These are phyloP conservation scores for Drosophila orena DNA, from an alignment of 1,140 invertebrate species.

Conservation along the genomic window DNA sequence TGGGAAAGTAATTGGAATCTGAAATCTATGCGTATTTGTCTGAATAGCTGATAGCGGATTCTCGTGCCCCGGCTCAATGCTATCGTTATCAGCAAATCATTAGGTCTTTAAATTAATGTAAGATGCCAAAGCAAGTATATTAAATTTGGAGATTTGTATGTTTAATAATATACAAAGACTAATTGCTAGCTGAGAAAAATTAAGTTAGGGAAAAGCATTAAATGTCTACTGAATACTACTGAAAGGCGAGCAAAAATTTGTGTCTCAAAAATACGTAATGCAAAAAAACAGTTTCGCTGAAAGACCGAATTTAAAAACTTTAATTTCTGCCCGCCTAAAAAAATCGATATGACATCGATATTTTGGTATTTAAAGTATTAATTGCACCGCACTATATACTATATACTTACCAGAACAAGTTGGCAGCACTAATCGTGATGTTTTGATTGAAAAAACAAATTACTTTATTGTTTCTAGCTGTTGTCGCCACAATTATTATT, in stretches of 20 bases:
- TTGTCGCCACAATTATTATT: not conserved
- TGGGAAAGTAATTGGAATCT: constrained; percentile 4
- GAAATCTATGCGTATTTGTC: constrained; percentile 1
- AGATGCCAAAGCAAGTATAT: not conserved
- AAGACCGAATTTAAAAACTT: not conserved
- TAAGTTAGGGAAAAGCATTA: not conserved
- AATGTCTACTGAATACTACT: too few species aligned
- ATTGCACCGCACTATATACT: not conserved
- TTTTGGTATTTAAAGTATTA: not conserved
- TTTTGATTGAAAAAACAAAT: constrained; percentile 11
- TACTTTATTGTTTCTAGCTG: not conserved
- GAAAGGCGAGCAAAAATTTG: too few species aligned
- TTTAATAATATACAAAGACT: too few species aligned
- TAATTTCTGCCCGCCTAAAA: not conserved
- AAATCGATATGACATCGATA: constrained; percentile 3
- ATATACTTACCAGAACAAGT: not conserved
- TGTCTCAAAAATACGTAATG: too few species aligned
- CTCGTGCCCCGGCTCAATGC: not conserved
- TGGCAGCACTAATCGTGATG: constrained; percentile 8
- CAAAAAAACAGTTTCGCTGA: too few species aligned
- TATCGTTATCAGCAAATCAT: not conserved
- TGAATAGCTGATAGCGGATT: constrained; percentile 53
- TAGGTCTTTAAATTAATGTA: not conserved
- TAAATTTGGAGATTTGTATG: not conserved
- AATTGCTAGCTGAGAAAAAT: too few species aligned